These are phyloP conservation scores for Pavo muticus DNA, from an alignment of 2,113 vertebrate species.

Conservation along the genomic window DNA sequence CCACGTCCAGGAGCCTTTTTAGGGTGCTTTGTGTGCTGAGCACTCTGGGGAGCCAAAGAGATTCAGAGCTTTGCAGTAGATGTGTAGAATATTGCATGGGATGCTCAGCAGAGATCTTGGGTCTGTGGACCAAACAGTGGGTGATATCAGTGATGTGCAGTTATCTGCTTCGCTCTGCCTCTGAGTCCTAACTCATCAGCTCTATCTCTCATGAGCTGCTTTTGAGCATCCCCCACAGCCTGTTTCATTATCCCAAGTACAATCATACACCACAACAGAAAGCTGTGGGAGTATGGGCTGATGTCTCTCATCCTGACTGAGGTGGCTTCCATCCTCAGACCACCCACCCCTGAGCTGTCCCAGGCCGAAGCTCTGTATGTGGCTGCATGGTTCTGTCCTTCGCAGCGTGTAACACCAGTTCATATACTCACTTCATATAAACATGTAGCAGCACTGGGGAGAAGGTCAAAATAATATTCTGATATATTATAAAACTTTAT, in stretches of 20 bases:
- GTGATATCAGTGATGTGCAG: not conserved
- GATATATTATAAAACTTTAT: not conserved
- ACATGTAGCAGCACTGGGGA: not conserved
- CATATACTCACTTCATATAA: not conserved
- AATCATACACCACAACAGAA: accelerated
- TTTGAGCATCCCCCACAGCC: not conserved
- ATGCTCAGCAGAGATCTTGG: not conserved
- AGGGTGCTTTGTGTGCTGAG: not conserved
- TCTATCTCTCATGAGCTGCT: not conserved
- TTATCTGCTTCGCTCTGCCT: not conserved
- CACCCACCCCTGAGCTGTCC: not conserved
- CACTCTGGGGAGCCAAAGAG: not conserved
- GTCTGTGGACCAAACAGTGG: not conserved
- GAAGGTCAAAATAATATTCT: not conserved
- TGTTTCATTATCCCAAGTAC: not conserved
- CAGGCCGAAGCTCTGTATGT: not conserved
- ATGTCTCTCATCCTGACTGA: not conserved
- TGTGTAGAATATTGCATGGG: not conserved
- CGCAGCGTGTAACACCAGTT: not conserved
- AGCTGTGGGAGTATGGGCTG: not conserved
- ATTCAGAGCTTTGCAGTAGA: not conserved
- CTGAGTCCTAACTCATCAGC: not conserved
- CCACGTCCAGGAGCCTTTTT: not conserved
- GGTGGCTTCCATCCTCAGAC: not conserved
- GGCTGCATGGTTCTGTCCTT: not conserved